Conservation (phyloP, 2,797 vertebrate species). For the Setipinna tenuifilis region DNA sequence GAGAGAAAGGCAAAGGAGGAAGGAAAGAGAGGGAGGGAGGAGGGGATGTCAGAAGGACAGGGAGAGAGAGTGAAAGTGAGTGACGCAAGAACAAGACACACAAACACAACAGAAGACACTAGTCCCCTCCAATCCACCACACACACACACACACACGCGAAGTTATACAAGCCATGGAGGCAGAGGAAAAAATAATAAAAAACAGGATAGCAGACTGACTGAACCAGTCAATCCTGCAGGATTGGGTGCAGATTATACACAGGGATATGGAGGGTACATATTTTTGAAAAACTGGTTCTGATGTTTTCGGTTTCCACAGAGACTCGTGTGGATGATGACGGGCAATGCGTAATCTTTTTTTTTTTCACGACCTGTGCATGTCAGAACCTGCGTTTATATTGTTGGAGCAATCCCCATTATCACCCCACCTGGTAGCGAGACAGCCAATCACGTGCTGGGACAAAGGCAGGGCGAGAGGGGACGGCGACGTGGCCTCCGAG, state of each 20-base stretch:
- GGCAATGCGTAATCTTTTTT: constrained; percentile 61
- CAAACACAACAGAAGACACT: not conserved
- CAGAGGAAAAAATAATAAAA: not conserved
- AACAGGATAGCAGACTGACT: constrained; percentile 38
- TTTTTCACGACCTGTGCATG: constrained; percentile 79
- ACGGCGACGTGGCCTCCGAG: constrained; percentile 36
- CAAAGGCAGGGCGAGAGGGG: constrained; percentile 67
- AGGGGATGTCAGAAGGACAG: not conserved
- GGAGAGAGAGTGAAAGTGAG: not conserved
- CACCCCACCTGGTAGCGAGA: constrained; percentile 80
- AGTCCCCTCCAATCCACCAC: not conserved
- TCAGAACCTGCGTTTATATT: constrained; percentile 90
- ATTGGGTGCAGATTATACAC: constrained; percentile 71
- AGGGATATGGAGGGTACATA: constrained; percentile 50
- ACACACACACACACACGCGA: not conserved
- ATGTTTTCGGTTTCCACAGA: constrained; percentile 99
- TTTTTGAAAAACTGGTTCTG: constrained; percentile 89
- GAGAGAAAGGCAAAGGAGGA: too few relatives aligned
- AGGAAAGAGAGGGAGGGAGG: not conserved
- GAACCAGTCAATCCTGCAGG: constrained; percentile 90
- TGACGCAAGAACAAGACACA: not conserved
- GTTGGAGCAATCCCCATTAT: constrained; percentile 80
- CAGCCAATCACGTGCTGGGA: constrained; percentile 73
- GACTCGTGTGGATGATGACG: constrained; percentile 87
- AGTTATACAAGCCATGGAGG: not conserved